Conservation (phyloP, 2,888 invertebrate genomes). For the Ophion slaviceki region DNA sequence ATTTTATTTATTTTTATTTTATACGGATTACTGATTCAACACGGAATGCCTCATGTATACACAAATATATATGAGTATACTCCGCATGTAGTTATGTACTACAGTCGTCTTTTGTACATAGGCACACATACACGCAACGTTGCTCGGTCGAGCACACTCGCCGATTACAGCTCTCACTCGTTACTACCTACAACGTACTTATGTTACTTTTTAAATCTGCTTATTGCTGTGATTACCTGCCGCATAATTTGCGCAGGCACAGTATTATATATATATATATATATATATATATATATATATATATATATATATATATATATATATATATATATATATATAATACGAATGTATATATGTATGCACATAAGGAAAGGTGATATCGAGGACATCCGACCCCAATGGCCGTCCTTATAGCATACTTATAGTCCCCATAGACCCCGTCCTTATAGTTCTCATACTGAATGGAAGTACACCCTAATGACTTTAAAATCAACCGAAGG, state of each 20-base stretch:
- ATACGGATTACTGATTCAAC: neutral
- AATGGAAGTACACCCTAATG: neutral
- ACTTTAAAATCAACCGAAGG: neutral
- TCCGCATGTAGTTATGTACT: slow-evolving; percentile 9
- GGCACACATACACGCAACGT: slow-evolving; percentile 15
- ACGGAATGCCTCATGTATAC: slow-evolving; percentile 22
- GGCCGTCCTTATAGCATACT: neutral
- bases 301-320: slow-evolving; percentile 37
- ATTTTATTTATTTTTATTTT: neutral
- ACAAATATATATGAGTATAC: neutral
- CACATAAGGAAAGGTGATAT: neutral
- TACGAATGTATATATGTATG: slow-evolving; percentile 56
- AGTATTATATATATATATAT: slow-evolving; percentile 35
- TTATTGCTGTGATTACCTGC: slow-evolving; percentile 81
- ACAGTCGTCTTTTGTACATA: neutral
- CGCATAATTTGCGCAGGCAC: slow-evolving; percentile 77
- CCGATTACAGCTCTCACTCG: slow-evolving; percentile 80
- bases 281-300: neutral
- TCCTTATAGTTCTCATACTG: neutral
- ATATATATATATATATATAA: slow-evolving; percentile 72
- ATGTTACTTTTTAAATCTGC: slow-evolving; percentile 81
- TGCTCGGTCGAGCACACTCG: slow-evolving; percentile 67
- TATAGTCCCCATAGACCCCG: neutral
- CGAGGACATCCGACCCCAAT: neutral
- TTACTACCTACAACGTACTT: slow-evolving; percentile 82